Percentiles rank a stretch among this genome's conserved stretches.
Evolutionary conservation across 1,140 invertebrate species (phyloP).

Genomic region (Lamellibrachia luymesi): DNA sequence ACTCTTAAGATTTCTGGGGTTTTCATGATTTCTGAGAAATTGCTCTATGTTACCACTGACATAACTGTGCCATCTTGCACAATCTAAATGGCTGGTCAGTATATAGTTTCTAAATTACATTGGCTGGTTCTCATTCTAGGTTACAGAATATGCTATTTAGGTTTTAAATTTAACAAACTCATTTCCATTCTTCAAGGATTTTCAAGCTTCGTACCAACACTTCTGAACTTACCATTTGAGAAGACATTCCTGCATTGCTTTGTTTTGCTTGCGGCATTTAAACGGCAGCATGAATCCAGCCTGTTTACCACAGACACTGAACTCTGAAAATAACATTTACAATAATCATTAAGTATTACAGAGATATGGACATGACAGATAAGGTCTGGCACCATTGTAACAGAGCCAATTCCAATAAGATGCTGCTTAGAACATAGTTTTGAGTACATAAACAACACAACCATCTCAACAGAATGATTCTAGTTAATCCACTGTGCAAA

Average conservation of each 20-base stretch:
- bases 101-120: neutral
- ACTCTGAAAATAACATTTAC: conserved; percentile 58
- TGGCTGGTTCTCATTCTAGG: neutral
- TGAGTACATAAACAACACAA: neutral
- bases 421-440: neutral
- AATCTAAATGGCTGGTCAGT: neutral
- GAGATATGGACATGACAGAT: neutral
- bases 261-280: conserved; percentile 73
- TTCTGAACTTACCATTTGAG: conserved; percentile 66
- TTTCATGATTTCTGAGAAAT: too few relatives aligned
- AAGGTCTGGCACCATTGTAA: neutral
- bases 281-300: conserved; percentile 69
- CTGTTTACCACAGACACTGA: conserved; percentile 75
- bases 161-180: neutral
- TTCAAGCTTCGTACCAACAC: neutral
- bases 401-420: neutral
- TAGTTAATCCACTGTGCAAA: neutral
- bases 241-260: conserved; percentile 69
- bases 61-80: neutral
- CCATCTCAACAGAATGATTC: neutral
- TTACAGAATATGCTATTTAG: neutral
- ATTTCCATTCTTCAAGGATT: neutral
- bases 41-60: neutral
- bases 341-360: conserved; percentile 3
- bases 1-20: too few relatives aligned